Percentiles rank a stretch among this genome's conserved stretches.
Conservation (phyloP, 2,113 vertebrate genomes). For the Erinaceus europaeus region DNA sequence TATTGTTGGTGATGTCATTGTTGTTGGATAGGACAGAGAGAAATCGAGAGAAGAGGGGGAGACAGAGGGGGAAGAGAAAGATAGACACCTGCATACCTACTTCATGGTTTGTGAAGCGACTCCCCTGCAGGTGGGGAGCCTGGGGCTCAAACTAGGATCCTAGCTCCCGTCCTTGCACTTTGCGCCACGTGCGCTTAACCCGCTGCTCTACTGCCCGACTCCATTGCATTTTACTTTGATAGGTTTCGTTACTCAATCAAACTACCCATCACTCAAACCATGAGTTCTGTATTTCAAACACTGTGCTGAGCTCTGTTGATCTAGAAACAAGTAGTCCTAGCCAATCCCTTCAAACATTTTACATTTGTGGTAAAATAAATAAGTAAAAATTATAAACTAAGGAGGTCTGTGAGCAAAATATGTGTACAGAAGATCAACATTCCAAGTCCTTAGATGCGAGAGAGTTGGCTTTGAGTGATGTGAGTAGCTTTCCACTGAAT, state of each 20-base stretch:
- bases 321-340: neutral
- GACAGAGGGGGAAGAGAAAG: too few relatives aligned
- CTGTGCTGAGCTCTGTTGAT: neutral
- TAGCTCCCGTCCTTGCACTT: too few relatives aligned
- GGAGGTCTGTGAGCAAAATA: neutral
- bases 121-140: too few relatives aligned
- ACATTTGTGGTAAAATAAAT: neutral
- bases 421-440: neutral
- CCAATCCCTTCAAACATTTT: neutral
- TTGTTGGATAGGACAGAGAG: too few relatives aligned
- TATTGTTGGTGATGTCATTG: too few relatives aligned
- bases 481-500: neutral
- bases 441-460: neutral
- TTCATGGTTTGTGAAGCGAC: too few relatives aligned
- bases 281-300: neutral
- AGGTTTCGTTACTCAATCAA: neutral
- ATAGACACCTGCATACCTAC: too few relatives aligned
- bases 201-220: too few relatives aligned
- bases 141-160: too few relatives aligned
- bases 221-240: neutral
- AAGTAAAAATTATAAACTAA: neutral
- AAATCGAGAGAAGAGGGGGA: too few relatives aligned
- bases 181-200: too few relatives aligned
- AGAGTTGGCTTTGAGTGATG: neutral
- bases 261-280: neutral